Evolutionary conservation across 2,888 invertebrate genomes (phyloP).

Genomic region (Petrophora chlorosata): DNA sequence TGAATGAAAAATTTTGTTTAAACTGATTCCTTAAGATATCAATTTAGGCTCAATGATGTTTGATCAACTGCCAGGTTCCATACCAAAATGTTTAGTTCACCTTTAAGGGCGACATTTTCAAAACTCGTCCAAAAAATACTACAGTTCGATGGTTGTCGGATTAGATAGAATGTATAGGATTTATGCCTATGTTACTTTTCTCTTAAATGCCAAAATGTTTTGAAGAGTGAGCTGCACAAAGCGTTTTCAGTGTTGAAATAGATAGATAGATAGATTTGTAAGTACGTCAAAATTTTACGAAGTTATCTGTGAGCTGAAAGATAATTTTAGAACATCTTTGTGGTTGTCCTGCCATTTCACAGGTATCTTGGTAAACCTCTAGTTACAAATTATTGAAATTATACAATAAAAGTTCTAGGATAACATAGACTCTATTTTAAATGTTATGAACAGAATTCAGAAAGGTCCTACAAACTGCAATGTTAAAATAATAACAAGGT

Average conservation of each 20-base stretch:
- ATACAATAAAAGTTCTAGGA: neutral
- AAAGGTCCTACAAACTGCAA: constrained; percentile 14
- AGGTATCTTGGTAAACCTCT: constrained; percentile 8
- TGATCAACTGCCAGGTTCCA: too few species aligned
- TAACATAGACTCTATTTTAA: neutral
- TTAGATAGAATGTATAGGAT: neutral
- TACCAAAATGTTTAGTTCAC: too few species aligned
- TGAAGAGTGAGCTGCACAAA: constrained; percentile 5
- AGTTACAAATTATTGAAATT: constrained; percentile 3
- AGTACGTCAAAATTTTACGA: constrained; percentile 15
- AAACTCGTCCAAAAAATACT: too few species aligned
- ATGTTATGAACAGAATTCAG: neutral
- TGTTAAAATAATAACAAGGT: constrained; percentile 10
- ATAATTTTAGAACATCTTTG: neutral
- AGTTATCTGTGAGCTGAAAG: constrained; percentile 1
- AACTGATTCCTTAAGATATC: too few species aligned
- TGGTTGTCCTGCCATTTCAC: neutral
- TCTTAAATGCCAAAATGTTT: constrained; percentile 20
- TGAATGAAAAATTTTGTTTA: too few species aligned
- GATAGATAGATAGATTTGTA: constrained; percentile 3
- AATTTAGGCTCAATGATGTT: too few species aligned
- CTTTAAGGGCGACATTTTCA: too few species aligned
- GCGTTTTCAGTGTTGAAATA: constrained; percentile 7
- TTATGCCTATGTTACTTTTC: constrained; percentile 1
- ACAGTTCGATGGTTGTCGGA: too few species aligned